Conservation (phyloP, 2,797 vertebrate species). For the Neosilurus hyrtlii region DNA sequence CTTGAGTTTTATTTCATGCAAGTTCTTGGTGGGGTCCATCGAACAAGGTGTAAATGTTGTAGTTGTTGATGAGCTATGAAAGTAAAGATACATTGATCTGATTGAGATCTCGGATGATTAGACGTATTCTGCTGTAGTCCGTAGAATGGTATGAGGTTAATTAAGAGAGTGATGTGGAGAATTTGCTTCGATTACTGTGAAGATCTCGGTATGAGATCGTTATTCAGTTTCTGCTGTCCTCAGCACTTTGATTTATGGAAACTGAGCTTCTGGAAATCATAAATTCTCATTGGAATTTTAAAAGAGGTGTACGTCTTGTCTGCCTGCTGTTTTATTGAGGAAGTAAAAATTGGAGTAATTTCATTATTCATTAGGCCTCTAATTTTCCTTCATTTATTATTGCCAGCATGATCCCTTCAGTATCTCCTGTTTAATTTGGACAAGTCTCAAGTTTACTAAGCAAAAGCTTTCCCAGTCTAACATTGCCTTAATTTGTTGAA, state of each 20-base stretch:
- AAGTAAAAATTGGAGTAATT: background rate
- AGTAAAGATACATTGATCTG: background rate
- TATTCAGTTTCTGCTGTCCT: background rate
- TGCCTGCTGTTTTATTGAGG: conserved; percentile 19
- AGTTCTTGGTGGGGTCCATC: background rate
- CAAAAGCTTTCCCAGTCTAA: background rate
- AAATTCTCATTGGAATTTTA: background rate
- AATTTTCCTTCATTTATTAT: conserved; percentile 1
- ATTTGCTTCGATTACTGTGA: background rate
- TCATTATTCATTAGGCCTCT: background rate
- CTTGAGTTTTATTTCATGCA: background rate
- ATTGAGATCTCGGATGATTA: background rate
- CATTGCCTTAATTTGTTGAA: background rate
- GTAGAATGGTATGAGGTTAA: background rate
- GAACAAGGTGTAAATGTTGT: background rate
- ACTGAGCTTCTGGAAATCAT: background rate
- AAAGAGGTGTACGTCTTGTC: background rate
- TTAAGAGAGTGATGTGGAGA: background rate
- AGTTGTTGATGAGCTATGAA: background rate
- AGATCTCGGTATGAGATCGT: background rate
- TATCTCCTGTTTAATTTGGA: background rate
- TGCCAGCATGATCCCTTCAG: background rate
- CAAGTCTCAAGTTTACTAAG: background rate
- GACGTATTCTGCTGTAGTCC: background rate
- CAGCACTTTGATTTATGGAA: background rate